Evolutionary conservation across 2,888 invertebrate species (phyloP), one percentile per base, ranked within the genome.

Genomic region (Strigamia crassipes): DNA sequence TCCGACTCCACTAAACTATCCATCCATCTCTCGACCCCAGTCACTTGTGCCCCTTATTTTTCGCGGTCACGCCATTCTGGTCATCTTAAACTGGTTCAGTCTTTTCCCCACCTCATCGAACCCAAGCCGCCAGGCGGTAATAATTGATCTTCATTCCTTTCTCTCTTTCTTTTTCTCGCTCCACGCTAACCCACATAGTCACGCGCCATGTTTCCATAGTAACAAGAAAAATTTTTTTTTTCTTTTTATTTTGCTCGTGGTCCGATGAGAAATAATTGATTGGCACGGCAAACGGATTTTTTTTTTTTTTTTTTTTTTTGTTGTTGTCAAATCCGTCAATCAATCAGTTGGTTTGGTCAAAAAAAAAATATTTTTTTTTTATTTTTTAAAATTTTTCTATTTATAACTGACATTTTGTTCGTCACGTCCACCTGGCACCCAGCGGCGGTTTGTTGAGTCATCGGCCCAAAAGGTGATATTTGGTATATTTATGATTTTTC

Each of bases 61-160:
- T 73, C 73, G 73, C 73, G 73, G 73, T 73, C 73, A 73, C 31
- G 61, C 61, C 21, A 12, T 66, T 66, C 61, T 66, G 61, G 21
- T 66, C 61, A 66, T 27, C 31, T 51, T 73, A 73, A 73, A 73
- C 73, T 73, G 31, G 27, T 23, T 27, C 73, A n/a, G 73, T 27
- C 21, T 66, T 66, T 73, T 73, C n/a, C 73, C 73, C 73, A 27
- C 73, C 31, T 73, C 73, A 73, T 73, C 73, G 73, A 73, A 73
- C 56, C 56, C 73, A 27, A 73, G 73, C 73, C n/a, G 73, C 31
- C 73, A 73, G n/a, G 73, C 73, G 73, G 73, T 3, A 31, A 73
- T 73, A 73, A 73, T 73, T 73, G 73, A 56, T 56, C 56, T 56
- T 56, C 56, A 56, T 56, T 56, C 51, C 51, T 51, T n/a, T 42